These are phyloP conservation scores for Acanthopleura granulata DNA, from an alignment of 2,888 invertebrate species.

Conservation along the genomic window DNA sequence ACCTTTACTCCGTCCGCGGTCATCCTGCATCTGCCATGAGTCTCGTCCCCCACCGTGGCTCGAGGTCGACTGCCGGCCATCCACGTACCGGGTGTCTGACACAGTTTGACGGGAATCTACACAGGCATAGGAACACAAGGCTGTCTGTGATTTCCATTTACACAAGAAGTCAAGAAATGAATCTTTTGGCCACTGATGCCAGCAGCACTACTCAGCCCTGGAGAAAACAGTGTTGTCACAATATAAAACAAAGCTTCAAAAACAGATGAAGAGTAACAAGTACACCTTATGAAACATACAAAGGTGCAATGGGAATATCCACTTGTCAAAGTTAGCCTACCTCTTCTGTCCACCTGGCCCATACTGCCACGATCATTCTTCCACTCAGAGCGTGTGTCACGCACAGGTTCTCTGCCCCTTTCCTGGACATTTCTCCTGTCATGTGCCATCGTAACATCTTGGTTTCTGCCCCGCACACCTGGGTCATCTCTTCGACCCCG, in stretches of 20 bases:
- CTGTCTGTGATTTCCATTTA: no score
- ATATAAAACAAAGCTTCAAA: no score
- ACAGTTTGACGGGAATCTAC: conserved; percentile 27
- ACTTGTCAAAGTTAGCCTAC: not conserved
- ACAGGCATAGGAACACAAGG: not conserved
- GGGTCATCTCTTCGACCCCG: conserved; percentile 31
- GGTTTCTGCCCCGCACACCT: conserved; percentile 18
- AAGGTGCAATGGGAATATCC: no score
- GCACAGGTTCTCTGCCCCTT: conserved; percentile 23
- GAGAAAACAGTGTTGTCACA: no score
- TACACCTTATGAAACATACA: no score
- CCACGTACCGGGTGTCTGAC: conserved; percentile 27
- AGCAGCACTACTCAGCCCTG: no score
- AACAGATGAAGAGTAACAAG: no score
- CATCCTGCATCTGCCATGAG: conserved; percentile 28
- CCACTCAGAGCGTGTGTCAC: not conserved
- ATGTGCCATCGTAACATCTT: conserved; percentile 24
- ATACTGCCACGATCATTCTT: conserved; percentile 11
- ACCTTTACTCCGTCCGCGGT: conserved; percentile 15
- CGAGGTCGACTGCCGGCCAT: conserved; percentile 21
- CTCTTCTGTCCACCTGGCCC: conserved; percentile 10
- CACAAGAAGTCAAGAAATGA: no score
- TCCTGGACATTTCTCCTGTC: conserved; percentile 31
- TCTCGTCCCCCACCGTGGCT: conserved; percentile 27
- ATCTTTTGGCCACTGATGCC: no score